phyloP scores from a whole-genome alignment of 1,140 invertebrate species.

The Drosophila simulans region DNA sequence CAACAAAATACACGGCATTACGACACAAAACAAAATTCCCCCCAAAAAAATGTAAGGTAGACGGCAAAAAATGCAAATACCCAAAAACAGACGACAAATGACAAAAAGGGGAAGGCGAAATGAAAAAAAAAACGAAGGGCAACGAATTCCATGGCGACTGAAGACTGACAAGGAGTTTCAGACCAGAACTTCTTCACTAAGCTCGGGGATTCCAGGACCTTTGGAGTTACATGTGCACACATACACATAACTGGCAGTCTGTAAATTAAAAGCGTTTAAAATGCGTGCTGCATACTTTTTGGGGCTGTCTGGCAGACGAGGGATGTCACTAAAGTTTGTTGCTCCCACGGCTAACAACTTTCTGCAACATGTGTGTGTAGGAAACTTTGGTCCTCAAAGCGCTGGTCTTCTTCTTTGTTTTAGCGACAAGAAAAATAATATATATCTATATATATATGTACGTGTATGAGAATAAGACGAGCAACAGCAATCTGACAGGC shows the following conservation, averaged over 20 bases:
- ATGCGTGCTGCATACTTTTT: conserved; percentile 68
- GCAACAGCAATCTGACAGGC: conserved; percentile 40
- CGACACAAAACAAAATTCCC: conserved; percentile 28
- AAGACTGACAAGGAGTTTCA: conserved; percentile 41
- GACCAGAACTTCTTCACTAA: conserved; percentile 37
- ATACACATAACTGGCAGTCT: conserved; percentile 29
- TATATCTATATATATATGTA: neutral
- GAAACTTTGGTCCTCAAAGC: conserved; percentile 1
- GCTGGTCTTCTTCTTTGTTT: neutral
- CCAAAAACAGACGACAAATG: conserved; percentile 28
- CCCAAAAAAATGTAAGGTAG: conserved; percentile 18
- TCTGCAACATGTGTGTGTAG: conserved; percentile 38
- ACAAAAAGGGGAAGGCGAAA: conserved; percentile 4
- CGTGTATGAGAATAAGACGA: neutral
- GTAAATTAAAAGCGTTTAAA: conserved; percentile 69
- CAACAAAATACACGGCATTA: conserved; percentile 43
- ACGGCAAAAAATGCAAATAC: conserved; percentile 50
- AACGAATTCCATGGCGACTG: conserved; percentile 57
- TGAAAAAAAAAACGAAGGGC: neutral
- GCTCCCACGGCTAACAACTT: conserved; percentile 20
- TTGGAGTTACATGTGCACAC: neutral
- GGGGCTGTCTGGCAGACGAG: conserved; percentile 44
- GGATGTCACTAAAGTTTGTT: conserved; percentile 49
- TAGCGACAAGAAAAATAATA: conserved; percentile 2
- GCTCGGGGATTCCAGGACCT: conserved; percentile 39